Conservation (phyloP, 2,888 invertebrate genomes). For the Adelognathus sp. region DNA sequence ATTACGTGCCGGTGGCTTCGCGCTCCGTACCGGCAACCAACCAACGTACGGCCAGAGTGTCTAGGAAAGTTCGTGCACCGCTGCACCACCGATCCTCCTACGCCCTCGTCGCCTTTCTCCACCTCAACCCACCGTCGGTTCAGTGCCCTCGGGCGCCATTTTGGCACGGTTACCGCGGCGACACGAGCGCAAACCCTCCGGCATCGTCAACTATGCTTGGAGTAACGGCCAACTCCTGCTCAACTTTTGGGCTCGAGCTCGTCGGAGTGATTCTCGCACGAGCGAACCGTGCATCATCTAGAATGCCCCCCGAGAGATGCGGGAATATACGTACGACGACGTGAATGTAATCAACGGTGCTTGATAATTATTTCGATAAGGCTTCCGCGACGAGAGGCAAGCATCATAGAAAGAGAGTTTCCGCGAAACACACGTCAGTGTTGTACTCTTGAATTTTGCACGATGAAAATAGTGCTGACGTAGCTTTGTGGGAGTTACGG, state of each 20-base stretch:
- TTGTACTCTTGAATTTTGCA: not conserved
- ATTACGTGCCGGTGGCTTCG: constrained; percentile 68
- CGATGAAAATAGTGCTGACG: constrained; percentile 37
- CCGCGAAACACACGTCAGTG: not conserved
- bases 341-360: constrained; percentile 8
- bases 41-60: not conserved
- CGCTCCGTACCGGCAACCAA: not conserved
- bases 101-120: not conserved
- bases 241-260: constrained; percentile 64
- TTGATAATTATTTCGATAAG: constrained; percentile 56
- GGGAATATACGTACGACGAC: constrained; percentile 25
- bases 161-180: constrained; percentile 54
- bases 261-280: constrained; percentile 42
- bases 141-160: constrained; percentile 54
- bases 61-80: constrained; percentile 53
- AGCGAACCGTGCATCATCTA: not conserved
- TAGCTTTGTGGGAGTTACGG: not conserved
- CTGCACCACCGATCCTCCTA: constrained; percentile 52
- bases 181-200: constrained; percentile 42
- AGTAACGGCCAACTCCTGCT: constrained; percentile 53
- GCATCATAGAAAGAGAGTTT: not conserved
- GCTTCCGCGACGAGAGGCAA: constrained; percentile 6
- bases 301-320: constrained; percentile 51
- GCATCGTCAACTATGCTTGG: constrained; percentile 28
- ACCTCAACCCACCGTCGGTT: constrained; percentile 17